Base-by-base conservation (phyloP, 2,797 vertebrate genomes). In the Alca torda region DNA sequence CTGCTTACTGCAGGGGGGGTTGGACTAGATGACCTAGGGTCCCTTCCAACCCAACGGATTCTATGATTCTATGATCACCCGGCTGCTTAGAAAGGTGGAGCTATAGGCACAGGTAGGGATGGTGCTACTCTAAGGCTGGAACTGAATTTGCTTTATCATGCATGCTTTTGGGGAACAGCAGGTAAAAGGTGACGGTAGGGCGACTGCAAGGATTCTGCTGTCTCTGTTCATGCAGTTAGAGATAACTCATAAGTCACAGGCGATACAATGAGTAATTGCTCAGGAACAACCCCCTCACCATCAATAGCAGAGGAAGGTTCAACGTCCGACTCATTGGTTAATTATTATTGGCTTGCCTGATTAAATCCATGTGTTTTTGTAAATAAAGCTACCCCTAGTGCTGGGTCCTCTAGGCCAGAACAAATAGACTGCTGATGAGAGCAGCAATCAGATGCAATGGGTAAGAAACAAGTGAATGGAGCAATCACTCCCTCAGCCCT, bases 281-380 rank as follows among this genome's bases (percentile, higher is more conserved):
- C 35, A 54, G 73, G 39, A 93, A 59, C 4, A 54, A 56, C 10
- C 19, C 33, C 46, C 51, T 35, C 33, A 75, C 46, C 31, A 80
- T 57, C 57, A 70, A 46, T 59, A 61, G 10, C 73, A 91, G 59
- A 73, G 30, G 56, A 77, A 48, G 35, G 96, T 96, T 87, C 97
- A 97, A 97, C 53, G 97, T 97, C 78, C 94, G 93, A 16, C 33
- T 94, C 9, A 39, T 53, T 74, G 46, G 97, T 97, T 98, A 98
- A 97, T 97, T 96, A 97, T 98, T 98, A 97, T 59, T 59, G 16
- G 33, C 65, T 84, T 61, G 15, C 51, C 76, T 90, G 95, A 95
- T 94, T 86, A 94, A 95, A 96, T 33, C 16, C 61, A 72, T 41
- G 30, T 90, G 77, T 16, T 67, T 89, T 84, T 45, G 43, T 78